Base-by-base conservation (phyloP, 2,113 vertebrate genomes). In the Cyprinus carpio region DNA sequence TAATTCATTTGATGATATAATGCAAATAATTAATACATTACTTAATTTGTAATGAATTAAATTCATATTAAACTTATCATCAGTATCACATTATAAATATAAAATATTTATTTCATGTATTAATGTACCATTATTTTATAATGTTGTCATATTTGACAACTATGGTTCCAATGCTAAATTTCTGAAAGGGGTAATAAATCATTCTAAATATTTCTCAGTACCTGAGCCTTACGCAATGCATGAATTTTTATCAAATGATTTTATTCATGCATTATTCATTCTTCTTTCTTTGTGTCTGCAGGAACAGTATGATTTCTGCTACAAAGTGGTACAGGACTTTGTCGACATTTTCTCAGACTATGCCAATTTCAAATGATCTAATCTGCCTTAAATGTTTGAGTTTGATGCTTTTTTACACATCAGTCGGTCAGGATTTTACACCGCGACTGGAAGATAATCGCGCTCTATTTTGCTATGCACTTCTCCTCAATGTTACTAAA, bases 231-330 rank as follows among this genome's bases (percentile, higher is more conserved):
- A 56, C 3, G 16, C 6, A 18, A 54, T 20, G 51, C 7, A 2
- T 56, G 56, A 9, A 23, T 58, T 2, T 0, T 58, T 1, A 12
- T 62, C 0, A 62, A 25, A 25, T 12, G n/a, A 0, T 27, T 64
- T 43, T 10, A 10, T 43, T 43, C 0, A 40, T 62, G 60, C n/a
- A 60, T n/a, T 60, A 51, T 43, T 43, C 0, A 9, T 51, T 6
- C 4, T 23, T 71, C 10, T 64, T 67, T 92, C 90, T 93, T 91
- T 49, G 27, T 54, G 49, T 86, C 76, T 34, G 37, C 93, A 99
- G 98, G 98, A 99, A 93, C 98, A 99, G 84, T 99, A 99, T 93
- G 98, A 99, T 93, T 99, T 99, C 96, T 99, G 98, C 96, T 99
- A 99, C 96, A 97, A 95, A 43, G 40, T 43, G 40, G 40, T 43